These are phyloP conservation scores for Leptopterna dolabrata DNA, from an alignment of 2,888 invertebrate genomes.

Conservation along the genomic window DNA sequence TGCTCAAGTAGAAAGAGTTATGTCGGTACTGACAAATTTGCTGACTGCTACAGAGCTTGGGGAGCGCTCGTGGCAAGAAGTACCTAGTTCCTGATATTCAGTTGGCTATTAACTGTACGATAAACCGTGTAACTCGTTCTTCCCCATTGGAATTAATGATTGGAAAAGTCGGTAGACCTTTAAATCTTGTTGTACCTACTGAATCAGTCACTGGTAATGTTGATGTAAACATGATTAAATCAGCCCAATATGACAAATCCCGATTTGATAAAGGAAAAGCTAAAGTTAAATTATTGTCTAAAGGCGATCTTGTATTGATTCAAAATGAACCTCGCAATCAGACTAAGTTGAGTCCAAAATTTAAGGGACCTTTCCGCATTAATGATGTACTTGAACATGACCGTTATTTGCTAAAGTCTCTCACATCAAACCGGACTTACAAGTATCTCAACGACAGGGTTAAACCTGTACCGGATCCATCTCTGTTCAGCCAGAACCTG, in stretches of 20 bases:
- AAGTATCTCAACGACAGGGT: slow-evolving; percentile 42
- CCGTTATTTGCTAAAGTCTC: slow-evolving; percentile 25
- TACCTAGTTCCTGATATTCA: slow-evolving; percentile 16
- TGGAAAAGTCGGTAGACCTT: slow-evolving; percentile 24
- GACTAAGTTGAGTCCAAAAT: slow-evolving; percentile 39
- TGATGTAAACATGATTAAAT: slow-evolving; percentile 35
- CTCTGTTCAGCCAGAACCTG: not conserved
- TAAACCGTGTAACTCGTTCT: slow-evolving; percentile 30
- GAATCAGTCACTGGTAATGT: slow-evolving; percentile 7
- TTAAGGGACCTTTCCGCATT: not conserved
- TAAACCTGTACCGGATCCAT: not conserved
- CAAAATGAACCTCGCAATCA: slow-evolving; percentile 55
- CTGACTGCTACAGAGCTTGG: slow-evolving; percentile 20
- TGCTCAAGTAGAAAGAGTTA: slow-evolving; percentile 55
- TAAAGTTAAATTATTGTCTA: slow-evolving; percentile 40
- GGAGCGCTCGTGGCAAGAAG: slow-evolving; percentile 25
- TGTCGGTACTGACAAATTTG: slow-evolving; percentile 15
- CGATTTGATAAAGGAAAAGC: slow-evolving; percentile 52
- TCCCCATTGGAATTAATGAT: slow-evolving; percentile 42
- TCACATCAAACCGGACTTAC: slow-evolving; percentile 27
- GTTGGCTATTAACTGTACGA: slow-evolving; percentile 11
- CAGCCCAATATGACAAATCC: slow-evolving; percentile 38
- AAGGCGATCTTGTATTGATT: slow-evolving; percentile 53
- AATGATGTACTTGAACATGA: slow-evolving; percentile 35
- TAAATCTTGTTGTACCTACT: not conserved